Percentiles rank a stretch among this genome's conserved stretches.
These are phyloP conservation scores for Tanytarsus gracilentus DNA, from an alignment of 2,888 invertebrate genomes.

Conservation along the genomic window DNA sequence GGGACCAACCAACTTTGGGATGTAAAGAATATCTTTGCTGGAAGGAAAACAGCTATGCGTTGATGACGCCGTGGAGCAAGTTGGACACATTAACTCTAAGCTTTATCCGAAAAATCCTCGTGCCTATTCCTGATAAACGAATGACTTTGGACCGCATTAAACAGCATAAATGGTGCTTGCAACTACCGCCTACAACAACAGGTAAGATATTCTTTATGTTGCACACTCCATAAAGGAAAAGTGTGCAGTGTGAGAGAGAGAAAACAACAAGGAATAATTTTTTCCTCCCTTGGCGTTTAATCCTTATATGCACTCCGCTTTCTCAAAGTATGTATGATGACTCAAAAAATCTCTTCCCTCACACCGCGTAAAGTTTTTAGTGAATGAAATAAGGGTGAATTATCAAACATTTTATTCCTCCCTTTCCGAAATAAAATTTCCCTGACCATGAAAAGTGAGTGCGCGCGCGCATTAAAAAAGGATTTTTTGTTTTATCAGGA, in stretches of 20 bases:
- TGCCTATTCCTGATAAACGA: conserved; percentile 56
- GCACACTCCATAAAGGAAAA: not conserved
- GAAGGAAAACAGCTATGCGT: conserved; percentile 57
- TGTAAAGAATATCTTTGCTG: conserved; percentile 68
- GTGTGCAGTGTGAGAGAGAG: not conserved
- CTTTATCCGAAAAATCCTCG: conserved; percentile 66
- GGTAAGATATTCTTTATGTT: conserved; percentile 39
- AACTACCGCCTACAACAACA: conserved; percentile 41
- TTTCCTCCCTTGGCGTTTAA: not conserved
- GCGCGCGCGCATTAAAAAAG: conserved; percentile 5
- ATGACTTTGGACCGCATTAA: conserved; percentile 58
- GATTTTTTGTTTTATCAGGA: conserved; percentile 11
- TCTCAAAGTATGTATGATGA: not conserved
- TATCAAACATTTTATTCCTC: no score
- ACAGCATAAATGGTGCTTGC: conserved; percentile 69
- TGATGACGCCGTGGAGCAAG: conserved; percentile 69
- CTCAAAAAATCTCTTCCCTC: no score
- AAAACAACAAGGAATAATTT: not conserved
- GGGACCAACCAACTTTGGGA: conserved; percentile 71
- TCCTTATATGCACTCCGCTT: not conserved
- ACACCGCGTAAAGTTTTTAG: not conserved
- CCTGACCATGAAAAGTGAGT: not conserved
- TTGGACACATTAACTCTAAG: conserved; percentile 65
- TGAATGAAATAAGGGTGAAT: not conserved
- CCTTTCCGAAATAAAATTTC: not conserved